phyloP scores from a whole-genome alignment of 2,888 invertebrate genomes.

The Drosophila mayaguana region DNA sequence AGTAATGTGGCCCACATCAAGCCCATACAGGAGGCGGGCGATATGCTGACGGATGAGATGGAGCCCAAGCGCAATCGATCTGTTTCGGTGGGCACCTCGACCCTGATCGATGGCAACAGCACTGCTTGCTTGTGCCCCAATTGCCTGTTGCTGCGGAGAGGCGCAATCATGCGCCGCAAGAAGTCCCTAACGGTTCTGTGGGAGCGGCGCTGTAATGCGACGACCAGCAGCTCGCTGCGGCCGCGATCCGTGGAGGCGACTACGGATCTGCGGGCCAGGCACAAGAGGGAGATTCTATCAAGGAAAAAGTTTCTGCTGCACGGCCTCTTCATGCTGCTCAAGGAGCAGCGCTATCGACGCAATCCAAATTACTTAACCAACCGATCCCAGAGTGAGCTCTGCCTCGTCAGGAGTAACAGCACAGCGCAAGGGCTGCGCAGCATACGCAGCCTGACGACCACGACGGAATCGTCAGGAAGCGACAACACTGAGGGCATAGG shows the following conservation, averaged over 20 bases:
- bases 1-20: background rate
- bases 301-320: background rate
- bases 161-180: background rate
- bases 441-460: background rate
- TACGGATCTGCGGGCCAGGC: slow-evolving; percentile 7
- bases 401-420: background rate
- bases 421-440: no score
- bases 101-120: background rate
- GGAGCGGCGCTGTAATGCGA: background rate
- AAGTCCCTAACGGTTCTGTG: background rate
- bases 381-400: background rate
- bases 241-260: background rate
- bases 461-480: background rate
- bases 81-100: background rate
- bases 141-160: background rate
- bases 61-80: background rate
- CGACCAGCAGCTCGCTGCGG: background rate
- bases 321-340: background rate
- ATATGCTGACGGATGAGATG: background rate
- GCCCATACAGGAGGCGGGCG: slow-evolving; percentile 7
- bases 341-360: background rate
- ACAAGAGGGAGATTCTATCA: background rate
- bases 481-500: background rate
- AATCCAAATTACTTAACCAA: rapidly evolving
- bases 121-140: background rate